Percentiles rank a stretch among this genome's conserved stretches.
Conservation (phyloP, 2,797 vertebrate species). For the Pitangus sulphuratus region DNA sequence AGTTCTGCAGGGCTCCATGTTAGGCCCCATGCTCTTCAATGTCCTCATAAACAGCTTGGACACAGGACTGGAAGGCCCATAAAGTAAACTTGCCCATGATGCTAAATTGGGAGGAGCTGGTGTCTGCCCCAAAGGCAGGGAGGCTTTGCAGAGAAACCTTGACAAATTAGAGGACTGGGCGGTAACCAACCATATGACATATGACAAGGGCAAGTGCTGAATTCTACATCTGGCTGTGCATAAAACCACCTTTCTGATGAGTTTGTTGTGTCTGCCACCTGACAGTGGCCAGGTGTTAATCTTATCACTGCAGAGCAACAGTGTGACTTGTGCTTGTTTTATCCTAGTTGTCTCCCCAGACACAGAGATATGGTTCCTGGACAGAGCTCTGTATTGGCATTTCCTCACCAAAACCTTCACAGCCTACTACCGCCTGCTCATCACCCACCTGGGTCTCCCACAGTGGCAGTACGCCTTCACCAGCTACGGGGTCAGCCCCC, state of each 20-base stretch:
- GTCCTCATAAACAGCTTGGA: neutral
- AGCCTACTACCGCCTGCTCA: slow-evolving; percentile 93
- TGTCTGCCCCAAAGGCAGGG: accelerated
- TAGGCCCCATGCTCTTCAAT: neutral
- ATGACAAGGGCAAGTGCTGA: neutral
- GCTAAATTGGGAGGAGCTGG: neutral
- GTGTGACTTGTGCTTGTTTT: neutral
- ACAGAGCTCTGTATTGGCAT: slow-evolving; percentile 94
- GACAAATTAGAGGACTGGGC: neutral
- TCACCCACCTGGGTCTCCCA: slow-evolving; percentile 93
- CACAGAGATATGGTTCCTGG: slow-evolving; percentile 94
- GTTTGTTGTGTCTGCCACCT: neutral
- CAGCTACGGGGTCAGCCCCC: slow-evolving; percentile 91
- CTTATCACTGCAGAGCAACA: neutral
- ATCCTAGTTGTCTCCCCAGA: slow-evolving; percentile 78
- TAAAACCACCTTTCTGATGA: neutral
- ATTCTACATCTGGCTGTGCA: neutral
- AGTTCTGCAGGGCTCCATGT: neutral
- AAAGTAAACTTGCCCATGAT: neutral
- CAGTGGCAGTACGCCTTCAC: slow-evolving; percentile 97
- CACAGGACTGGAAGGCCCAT: neutral
- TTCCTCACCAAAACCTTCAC: slow-evolving; percentile 91
- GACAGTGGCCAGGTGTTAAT: neutral
- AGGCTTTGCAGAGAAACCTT: neutral
- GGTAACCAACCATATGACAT: neutral